phyloP scores from a whole-genome alignment of 1,140 invertebrate species.

The Mizuhopecten yessoensis region DNA sequence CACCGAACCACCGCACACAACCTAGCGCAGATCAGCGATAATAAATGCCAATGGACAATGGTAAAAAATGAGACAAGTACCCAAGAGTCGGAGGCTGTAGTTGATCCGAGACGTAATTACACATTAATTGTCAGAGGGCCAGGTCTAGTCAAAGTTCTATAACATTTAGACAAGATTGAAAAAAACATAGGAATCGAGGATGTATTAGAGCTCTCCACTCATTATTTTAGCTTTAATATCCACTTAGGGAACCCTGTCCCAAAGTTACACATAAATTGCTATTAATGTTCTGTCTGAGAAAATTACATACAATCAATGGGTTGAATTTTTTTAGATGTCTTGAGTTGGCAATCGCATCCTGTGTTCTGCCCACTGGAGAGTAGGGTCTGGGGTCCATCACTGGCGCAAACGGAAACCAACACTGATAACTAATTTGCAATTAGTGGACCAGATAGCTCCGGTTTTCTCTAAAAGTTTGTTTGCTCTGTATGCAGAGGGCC shows the following conservation, averaged over 20 bases:
- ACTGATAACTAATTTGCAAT: slow-evolving; percentile 45
- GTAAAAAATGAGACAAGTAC: neutral
- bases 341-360: slow-evolving; percentile 28
- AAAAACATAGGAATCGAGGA: slow-evolving; percentile 10
- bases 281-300: slow-evolving; percentile 50
- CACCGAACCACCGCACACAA: slow-evolving; percentile 25
- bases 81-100: neutral
- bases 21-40: neutral
- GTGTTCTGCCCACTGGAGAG: slow-evolving; percentile 13
- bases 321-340: neutral
- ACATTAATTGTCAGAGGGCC: slow-evolving; percentile 45
- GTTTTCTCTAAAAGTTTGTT: slow-evolving; percentile 46
- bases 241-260: slow-evolving; percentile 44
- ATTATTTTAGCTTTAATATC: slow-evolving; percentile 47
- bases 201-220: neutral
- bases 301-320: slow-evolving; percentile 51
- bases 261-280: slow-evolving; percentile 47
- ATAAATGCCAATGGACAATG: slow-evolving; percentile 36
- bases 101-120: slow-evolving; percentile 44
- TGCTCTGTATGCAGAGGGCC: slow-evolving; percentile 43
- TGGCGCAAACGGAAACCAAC: neutral
- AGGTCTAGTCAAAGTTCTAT: slow-evolving; percentile 44
- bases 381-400: slow-evolving; percentile 42
- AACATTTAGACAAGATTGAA: slow-evolving; percentile 46
- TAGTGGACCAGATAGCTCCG: neutral